Percentiles rank a stretch among this genome's conserved stretches.
Evolutionary conservation across 2,888 invertebrate genomes (phyloP).

Genomic region (Eupeodes luniger): DNA sequence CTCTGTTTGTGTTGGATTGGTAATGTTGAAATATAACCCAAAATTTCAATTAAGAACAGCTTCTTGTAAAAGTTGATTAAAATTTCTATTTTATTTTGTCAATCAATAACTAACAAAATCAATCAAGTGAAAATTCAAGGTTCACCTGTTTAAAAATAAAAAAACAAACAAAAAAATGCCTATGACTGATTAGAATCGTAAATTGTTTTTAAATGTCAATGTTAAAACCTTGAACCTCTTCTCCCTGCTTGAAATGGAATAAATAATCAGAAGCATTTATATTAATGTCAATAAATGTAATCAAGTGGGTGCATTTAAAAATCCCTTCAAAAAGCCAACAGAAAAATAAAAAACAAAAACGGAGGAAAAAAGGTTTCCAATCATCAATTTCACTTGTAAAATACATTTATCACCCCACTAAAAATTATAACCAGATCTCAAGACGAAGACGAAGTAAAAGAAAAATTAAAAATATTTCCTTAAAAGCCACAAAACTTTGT

Average conservation of each 20-base stretch:
- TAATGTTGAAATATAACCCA: no score
- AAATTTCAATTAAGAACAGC: no score
- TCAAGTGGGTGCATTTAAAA: slow-evolving; percentile 18
- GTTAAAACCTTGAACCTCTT: slow-evolving; percentile 29
- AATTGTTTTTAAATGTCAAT: slow-evolving; percentile 26
- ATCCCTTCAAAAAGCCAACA: slow-evolving; percentile 12
- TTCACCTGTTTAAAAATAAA: slow-evolving; percentile 4
- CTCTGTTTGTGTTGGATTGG: no score
- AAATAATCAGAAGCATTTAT: slow-evolving; percentile 56
- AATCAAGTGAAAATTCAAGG: slow-evolving; percentile 17
- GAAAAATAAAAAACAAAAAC: background rate
- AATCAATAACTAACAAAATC: background rate
- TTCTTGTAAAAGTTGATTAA: no score
- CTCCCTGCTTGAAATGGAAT: slow-evolving; percentile 20
- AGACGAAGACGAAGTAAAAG: slow-evolving; percentile 5
- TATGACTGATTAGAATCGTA: slow-evolving; percentile 15
- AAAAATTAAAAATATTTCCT: background rate
- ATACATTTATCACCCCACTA: slow-evolving; percentile 65
- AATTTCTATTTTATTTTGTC: no score
- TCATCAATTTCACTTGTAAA: slow-evolving; percentile 71
- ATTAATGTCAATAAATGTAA: slow-evolving; percentile 36
- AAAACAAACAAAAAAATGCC: background rate
- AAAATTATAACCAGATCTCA: slow-evolving; percentile 31
- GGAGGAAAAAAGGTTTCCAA: slow-evolving; percentile 53
- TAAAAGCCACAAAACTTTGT: slow-evolving; percentile 24